Base-by-base conservation (phyloP, 2,888 invertebrate genomes). In the Yponomeuta plumbellus region DNA sequence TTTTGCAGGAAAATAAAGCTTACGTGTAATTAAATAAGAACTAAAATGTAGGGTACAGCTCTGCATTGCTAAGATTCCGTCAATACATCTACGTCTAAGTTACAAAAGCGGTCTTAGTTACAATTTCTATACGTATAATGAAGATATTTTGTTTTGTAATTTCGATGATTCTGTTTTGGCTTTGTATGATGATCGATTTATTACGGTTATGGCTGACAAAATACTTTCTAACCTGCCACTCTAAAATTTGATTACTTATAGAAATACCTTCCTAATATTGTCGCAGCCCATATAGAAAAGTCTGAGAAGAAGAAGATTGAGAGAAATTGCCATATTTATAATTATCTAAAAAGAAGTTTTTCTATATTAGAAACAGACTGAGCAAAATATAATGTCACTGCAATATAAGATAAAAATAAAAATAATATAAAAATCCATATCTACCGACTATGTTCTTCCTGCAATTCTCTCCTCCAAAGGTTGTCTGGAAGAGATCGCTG, bases 71-170 rank as follows among this genome's bases (percentile, higher is more conserved):
- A 17, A 17, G 40, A 21, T 21, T 69, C 67, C 67, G 66, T 69
- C 69, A 67, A 68, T 67, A 69, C 66, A 69, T 69, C 68, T 69
- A 65, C 64, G 68, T 70, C 70, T 67, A 69, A 63, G 65, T 67
- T 63, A 64, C 67, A 70, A 68, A 68, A 64, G 65, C 21, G 11
- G 11, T n/a, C 21, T 44, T 61, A 66, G 44, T 61, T 56, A 11
- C 17, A n/a, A 52, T 62, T 34, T 26, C 39, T n/a, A n/a, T 34
- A 11, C 2, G 34, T 20, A 20, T 34, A 62, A 62, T 39, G 61
- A 34, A 62, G n/a, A n/a, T n/a, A 34, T 23, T 62, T 34, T 34
- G 59, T 23, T 59, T 13, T 59, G 44, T 59, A 22, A 59, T 59
- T 59, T 59, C 21, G 23, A 3, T 59, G 13, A 22, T 59, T 23